Evolutionary conservation across 2,888 invertebrate genomes (phyloP).

Genomic region (Epinotia demarniana): DNA sequence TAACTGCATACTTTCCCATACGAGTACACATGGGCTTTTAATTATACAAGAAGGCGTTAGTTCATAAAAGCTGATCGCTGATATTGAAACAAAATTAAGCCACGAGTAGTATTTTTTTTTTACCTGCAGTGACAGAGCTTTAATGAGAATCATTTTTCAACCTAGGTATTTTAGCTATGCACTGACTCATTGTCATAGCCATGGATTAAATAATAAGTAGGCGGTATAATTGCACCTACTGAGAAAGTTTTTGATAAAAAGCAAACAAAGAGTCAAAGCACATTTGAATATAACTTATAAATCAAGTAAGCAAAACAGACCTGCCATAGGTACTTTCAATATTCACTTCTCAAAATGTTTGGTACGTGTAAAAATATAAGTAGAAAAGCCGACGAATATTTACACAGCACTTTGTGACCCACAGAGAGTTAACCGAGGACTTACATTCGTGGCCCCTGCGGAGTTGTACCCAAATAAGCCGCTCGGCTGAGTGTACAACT

Average conservation of each 20-base stretch:
- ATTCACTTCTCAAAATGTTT: background rate
- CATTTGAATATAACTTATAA: background rate
- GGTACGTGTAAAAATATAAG: background rate
- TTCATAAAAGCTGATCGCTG: background rate
- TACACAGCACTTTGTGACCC: conserved; percentile 36
- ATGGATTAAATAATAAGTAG: background rate
- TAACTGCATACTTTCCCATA: conserved; percentile 1
- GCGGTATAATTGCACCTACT: background rate
- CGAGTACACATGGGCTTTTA: background rate
- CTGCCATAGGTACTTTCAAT: background rate
- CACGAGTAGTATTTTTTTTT: background rate
- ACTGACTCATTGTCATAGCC: background rate
- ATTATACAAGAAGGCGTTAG: background rate
- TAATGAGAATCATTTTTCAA: background rate
- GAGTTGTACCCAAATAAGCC: conserved; percentile 28
- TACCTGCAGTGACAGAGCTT: background rate
- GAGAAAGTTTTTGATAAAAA: background rate
- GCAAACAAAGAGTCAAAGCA: background rate
- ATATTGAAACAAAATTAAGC: background rate
- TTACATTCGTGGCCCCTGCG: conserved; percentile 12
- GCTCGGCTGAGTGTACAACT: background rate
- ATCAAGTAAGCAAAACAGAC: background rate
- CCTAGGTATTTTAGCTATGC: background rate
- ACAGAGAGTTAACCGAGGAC: conserved; percentile 13
- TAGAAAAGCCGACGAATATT: conserved; percentile 27